These are phyloP conservation scores for Leptopilina drosophilae DNA, from an alignment of 2,888 invertebrate genomes.

Conservation along the genomic window DNA sequence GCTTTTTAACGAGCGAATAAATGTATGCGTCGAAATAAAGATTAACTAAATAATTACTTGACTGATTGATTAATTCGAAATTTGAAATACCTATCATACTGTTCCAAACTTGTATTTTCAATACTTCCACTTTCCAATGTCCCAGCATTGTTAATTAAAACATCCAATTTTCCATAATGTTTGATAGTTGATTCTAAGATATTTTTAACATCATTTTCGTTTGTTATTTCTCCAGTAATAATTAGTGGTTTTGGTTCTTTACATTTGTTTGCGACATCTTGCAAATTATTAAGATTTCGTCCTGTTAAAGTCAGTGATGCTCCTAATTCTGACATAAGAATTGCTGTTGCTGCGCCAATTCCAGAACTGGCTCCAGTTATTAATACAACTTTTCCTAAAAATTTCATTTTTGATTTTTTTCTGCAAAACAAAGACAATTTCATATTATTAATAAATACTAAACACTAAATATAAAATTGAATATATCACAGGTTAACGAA, in stretches of 20 bases:
- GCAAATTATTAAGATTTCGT: constrained; percentile 82
- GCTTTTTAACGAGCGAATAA: too few species aligned
- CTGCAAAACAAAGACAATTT: constrained; percentile 13
- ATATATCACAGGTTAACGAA: too few species aligned
- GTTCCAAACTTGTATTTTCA: constrained; percentile 90
- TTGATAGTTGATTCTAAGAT: constrained; percentile 86
- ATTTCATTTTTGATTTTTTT: constrained; percentile 76
- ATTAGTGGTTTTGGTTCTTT: constrained; percentile 79
- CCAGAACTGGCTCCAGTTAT: constrained; percentile 91
- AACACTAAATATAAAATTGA: too few species aligned
- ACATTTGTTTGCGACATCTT: constrained; percentile 78
- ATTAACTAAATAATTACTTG: too few species aligned
- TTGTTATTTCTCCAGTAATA: constrained; percentile 85
- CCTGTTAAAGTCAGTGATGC: constrained; percentile 86
- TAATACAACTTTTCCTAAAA: constrained; percentile 85
- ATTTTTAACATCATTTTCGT: constrained; percentile 85
- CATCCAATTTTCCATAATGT: constrained; percentile 87
- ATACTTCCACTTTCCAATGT: constrained; percentile 89
- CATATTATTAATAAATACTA: too few species aligned
- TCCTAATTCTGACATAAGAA: constrained; percentile 86
- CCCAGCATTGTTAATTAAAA: constrained; percentile 95
- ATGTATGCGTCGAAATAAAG: too few species aligned
- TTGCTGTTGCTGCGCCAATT: constrained; percentile 89
- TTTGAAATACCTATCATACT: constrained; percentile 83
- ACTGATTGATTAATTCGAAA: constrained; percentile 10